Base-by-base conservation (phyloP, 1,140 invertebrate genomes). In the Trichogramma pretiosum region DNA sequence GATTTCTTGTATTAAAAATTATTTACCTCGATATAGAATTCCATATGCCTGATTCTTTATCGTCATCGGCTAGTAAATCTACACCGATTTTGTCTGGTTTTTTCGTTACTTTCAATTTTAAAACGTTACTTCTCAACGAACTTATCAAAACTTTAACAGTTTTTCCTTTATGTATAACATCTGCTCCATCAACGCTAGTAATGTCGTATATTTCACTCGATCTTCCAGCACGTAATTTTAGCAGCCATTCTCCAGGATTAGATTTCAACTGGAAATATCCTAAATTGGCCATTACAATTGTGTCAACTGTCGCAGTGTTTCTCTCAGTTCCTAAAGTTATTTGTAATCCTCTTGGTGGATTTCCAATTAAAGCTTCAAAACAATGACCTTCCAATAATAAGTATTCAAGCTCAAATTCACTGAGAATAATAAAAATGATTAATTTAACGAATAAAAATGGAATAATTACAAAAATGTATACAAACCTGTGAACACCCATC, bases 221-320 rank as follows among this genome's bases (percentile, higher is more conserved):
- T 55, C 92, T 78, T 16, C 96, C 97, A 40, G 95, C 88, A 35
- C 97, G 76, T 11, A 89, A 73, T 13, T 82, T 74, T 30, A 99
- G 69, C 10, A 84, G 68, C 96, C 96, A 99, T 24, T 90, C 85
- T 3, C 97, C 97, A 11, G 96, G 95, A 67, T 92, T 94, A 0
- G 96, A 95, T 70, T 99, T 99, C 2, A 99, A 71, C 72, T 98
- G 94, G 71, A 96, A 95, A 68, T 97, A 96, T 14, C 93, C 93
- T 50, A 99, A 76, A 74, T 99, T 99, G 2, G 96, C 95, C 97
- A 99, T 99, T 3, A 99, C 97, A 59, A 99, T 99, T 10, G 97
- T 99, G 68, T 99, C 97, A 45, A 91, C 85, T 37, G 83, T 75
- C 3, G 82, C 78, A 0, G 88, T 84, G 30, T 83, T 73, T 7